Conservation (phyloP, 2,797 vertebrate genomes). For the Numenius phaeopus region DNA sequence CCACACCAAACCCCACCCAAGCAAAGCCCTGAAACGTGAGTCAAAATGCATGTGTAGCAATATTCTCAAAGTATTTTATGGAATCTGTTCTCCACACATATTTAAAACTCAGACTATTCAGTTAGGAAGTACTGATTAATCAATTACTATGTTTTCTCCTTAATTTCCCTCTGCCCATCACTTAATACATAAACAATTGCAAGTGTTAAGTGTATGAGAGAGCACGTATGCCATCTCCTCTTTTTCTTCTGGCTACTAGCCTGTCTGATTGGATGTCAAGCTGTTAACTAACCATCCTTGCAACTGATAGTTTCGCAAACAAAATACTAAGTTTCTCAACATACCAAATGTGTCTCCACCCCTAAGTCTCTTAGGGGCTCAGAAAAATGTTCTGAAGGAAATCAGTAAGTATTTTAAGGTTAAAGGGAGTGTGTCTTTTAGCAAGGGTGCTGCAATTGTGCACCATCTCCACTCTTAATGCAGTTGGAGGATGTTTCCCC, state of each 20-base stretch:
- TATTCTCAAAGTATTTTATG: neutral
- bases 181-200: neutral
- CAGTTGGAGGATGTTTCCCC: neutral
- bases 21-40: neutral
- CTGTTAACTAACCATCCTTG: neutral
- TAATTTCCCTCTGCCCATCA: neutral
- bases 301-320: neutral
- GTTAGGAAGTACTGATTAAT: neutral
- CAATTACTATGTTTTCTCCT: neutral
- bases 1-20: neutral
- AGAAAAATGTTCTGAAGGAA: neutral
- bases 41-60: neutral
- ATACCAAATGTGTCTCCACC: neutral
- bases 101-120: neutral
- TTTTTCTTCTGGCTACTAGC: neutral
- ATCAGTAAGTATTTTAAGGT: neutral
- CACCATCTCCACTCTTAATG: neutral
- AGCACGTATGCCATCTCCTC: rapidly evolving
- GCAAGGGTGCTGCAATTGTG: neutral
- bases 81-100: neutral
- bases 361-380: neutral
- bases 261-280: neutral
- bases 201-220: neutral
- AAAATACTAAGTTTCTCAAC: neutral
- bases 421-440: neutral